These are phyloP conservation scores for Polydesmus complanatus DNA, from an alignment of 2,888 invertebrate genomes.

Conservation along the genomic window DNA sequence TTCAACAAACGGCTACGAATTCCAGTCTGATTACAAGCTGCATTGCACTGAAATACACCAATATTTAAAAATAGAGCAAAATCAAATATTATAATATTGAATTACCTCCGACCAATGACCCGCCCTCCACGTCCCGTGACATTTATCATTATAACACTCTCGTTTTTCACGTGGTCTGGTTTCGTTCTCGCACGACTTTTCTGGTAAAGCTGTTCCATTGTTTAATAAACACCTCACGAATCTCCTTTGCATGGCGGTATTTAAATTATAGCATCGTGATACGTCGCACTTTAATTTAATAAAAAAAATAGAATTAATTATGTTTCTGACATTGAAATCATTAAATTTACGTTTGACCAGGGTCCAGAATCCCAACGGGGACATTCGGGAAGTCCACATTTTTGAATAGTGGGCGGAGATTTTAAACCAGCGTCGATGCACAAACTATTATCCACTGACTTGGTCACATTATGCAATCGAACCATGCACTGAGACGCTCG, in stretches of 20 bases:
- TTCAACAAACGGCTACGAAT: constrained; percentile 75
- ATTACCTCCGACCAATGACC: constrained; percentile 85
- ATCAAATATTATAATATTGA: constrained; percentile 12
- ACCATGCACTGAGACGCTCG: constrained; percentile 60
- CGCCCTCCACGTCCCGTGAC: constrained; percentile 77
- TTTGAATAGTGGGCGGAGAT: constrained; percentile 44
- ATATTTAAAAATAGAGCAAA: constrained; percentile 14
- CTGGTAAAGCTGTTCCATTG: constrained; percentile 39
- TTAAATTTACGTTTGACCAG: constrained; percentile 43
- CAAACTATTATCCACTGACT: constrained; percentile 47
- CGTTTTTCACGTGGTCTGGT: constrained; percentile 59
- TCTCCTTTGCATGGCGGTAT: constrained; percentile 61
- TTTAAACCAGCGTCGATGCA: constrained; percentile 51
- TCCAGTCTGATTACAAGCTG: constrained; percentile 65
- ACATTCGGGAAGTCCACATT: constrained; percentile 53
- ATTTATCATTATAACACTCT: constrained; percentile 68
- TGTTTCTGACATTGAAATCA: background rate
- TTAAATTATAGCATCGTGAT: constrained; percentile 58
- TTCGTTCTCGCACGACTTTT: constrained; percentile 52
- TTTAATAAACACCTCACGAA: constrained; percentile 44
- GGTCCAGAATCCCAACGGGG: constrained; percentile 55
- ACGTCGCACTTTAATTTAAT: constrained; percentile 42
- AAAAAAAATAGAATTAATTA: background rate
- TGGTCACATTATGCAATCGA: constrained; percentile 40
- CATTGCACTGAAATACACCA: constrained; percentile 68